Conservation (phyloP, 2,888 invertebrate species). For the Junonia oenone region DNA sequence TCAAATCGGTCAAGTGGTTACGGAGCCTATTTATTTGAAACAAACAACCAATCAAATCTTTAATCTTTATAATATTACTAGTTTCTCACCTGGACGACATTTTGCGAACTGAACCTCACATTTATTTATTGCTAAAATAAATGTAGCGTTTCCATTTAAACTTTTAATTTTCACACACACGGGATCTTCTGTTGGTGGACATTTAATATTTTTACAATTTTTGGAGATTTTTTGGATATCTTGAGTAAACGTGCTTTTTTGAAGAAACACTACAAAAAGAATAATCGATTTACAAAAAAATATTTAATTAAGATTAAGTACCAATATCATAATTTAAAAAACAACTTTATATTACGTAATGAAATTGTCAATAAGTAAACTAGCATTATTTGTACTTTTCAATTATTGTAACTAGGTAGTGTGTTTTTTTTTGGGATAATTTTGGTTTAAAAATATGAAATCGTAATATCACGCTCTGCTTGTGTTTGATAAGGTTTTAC, state of each 20-base stretch:
- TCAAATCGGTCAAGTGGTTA: no score
- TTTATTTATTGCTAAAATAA: slow-evolving; percentile 41
- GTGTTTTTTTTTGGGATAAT: not conserved
- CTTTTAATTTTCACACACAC: slow-evolving; percentile 39
- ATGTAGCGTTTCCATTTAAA: slow-evolving; percentile 25
- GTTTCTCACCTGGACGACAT: slow-evolving; percentile 44
- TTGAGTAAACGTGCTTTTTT: not conserved
- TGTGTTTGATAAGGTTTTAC: not conserved
- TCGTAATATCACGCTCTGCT: not conserved
- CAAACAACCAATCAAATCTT: no score
- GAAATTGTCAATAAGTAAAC: not conserved
- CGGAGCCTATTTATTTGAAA: not conserved
- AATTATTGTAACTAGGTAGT: not conserved
- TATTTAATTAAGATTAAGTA: not conserved
- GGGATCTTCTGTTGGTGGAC: slow-evolving; percentile 36
- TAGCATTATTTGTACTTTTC: not conserved
- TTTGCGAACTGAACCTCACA: slow-evolving; percentile 48
- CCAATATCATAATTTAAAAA: no score
- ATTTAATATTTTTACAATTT: slow-evolving; percentile 38
- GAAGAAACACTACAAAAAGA: not conserved
- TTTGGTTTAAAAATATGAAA: not conserved
- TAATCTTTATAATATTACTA: no score
- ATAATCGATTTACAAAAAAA: not conserved
- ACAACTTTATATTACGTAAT: no score
- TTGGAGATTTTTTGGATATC: not conserved